Conservation (phyloP, 2,888 invertebrate species). For the Ypsolopha sequella region DNA sequence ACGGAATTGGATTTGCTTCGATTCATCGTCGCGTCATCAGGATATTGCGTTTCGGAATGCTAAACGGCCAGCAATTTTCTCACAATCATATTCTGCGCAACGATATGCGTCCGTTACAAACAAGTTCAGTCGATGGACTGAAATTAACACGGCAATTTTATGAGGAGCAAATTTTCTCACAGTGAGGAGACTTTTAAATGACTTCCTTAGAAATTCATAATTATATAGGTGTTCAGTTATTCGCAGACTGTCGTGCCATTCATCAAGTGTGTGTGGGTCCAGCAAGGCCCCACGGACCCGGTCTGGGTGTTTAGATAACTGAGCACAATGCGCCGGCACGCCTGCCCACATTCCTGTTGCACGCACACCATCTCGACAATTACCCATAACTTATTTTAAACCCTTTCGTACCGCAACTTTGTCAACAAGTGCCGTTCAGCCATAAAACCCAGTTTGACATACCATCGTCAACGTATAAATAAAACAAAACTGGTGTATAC, state of each 20-base stretch:
- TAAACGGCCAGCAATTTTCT: no score
- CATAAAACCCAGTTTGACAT: no score
- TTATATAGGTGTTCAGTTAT: neutral
- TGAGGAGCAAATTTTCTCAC: neutral
- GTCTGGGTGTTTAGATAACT: constrained; percentile 45
- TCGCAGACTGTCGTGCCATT: neutral
- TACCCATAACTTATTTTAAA: constrained; percentile 47
- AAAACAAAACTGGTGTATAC: no score
- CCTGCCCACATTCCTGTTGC: constrained; percentile 36
- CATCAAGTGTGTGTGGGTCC: neutral
- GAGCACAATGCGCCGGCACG: constrained; percentile 27
- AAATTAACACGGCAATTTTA: constrained; percentile 4
- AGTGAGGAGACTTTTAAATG: neutral
- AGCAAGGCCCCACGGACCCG: neutral
- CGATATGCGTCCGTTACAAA: neutral
- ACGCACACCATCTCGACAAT: constrained; percentile 31
- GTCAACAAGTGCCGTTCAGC: no score
- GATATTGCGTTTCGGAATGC: constrained; percentile 1
- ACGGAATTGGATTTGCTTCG: constrained; percentile 1
- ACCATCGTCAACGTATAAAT: no score
- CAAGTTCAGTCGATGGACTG: neutral
- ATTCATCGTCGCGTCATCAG: neutral
- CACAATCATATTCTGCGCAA: neutral
- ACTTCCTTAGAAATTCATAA: constrained; percentile 1
- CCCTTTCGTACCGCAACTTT: constrained; percentile 19